phyloP scores from a whole-genome alignment of 2,888 invertebrate genomes.

The Tetropium fuscum region DNA sequence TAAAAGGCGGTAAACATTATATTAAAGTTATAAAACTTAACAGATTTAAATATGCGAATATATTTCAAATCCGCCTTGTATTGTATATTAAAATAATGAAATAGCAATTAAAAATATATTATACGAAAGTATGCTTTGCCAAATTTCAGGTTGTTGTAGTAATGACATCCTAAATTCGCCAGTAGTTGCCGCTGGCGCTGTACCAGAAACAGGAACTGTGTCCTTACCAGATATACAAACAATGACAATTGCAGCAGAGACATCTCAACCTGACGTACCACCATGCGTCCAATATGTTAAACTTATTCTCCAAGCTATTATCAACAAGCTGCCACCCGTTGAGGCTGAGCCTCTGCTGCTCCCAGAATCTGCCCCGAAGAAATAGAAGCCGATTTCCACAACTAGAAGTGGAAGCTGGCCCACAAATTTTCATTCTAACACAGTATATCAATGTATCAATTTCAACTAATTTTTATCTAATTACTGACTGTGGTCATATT shows the following conservation, averaged over 20 bases:
- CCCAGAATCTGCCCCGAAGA: not conserved
- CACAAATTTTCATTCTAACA: too few species aligned
- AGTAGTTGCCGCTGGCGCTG: not conserved
- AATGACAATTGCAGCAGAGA: not conserved
- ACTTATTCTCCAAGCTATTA: slow-evolving; percentile 10
- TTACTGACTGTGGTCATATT: too few species aligned
- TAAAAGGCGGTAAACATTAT: too few species aligned
- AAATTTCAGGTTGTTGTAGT: slow-evolving; percentile 1
- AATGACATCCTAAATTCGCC: not conserved
- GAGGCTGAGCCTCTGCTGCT: too few species aligned
- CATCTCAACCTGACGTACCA: not conserved
- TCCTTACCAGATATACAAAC: not conserved
- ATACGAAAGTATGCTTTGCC: not conserved
- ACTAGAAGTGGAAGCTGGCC: slow-evolving; percentile 1
- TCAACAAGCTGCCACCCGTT: not conserved
- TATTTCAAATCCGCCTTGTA: too few species aligned
- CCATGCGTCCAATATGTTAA: slow-evolving; percentile 11
- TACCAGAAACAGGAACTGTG: not conserved
- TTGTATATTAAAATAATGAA: not conserved
- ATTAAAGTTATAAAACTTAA: too few species aligned
- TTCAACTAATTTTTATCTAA: too few species aligned
- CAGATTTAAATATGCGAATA: too few species aligned
- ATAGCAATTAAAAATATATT: too few species aligned
- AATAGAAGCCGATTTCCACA: slow-evolving; percentile 1
- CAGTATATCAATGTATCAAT: too few species aligned